Base-by-base conservation (phyloP, 2,888 invertebrate genomes). In the Nemoura dubitans region DNA sequence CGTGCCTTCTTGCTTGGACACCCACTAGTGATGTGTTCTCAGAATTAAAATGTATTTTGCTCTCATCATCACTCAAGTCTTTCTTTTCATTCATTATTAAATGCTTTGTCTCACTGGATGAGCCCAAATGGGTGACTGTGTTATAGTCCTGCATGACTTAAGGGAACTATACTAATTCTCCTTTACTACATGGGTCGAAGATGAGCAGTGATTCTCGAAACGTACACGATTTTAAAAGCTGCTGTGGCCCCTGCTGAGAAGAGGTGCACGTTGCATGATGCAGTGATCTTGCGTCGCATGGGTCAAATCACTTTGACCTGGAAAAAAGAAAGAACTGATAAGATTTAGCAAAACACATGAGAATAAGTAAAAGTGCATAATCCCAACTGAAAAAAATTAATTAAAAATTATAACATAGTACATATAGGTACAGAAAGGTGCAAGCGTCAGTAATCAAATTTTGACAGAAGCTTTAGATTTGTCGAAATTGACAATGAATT, bases 51-150 rank as follows among this genome's bases (percentile, higher is more conserved):
- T 84, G 84, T 59, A 59, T 76, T 29, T 84, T 84, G 10, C 59
- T 59, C 28, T 84, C 84, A 25, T 83, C 83, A n/a, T 84, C 84
- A 76, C 27, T 76, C 28, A 84, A 76, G 76, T 84, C 84, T 84
- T 84, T 43, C 7, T 83, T 83, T 84, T 84, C 84, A n/a, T 59
- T 84, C 76, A 76, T 25, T 84, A 84, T 76, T 26, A 84, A 28
- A 84, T 59, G 84, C 59, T 84, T 84, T 5, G 84, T 84, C 21
- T 84, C 84, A n/a, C 27, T 84, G 2, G 26, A 59, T 76, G 84
- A 84, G 43, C 26, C 59, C 27, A 84, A 59, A 84, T 43, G 84
- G 26, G 59, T 76, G 27, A 76, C 84, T 28, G 84, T n/a, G 76
- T 26, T 59, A 76, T 26, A 59, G 43, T 84, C 28, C 28, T 28